phyloP scores from a whole-genome alignment of 2,113 vertebrate genomes.

The Atherinomorus stipes region DNA sequence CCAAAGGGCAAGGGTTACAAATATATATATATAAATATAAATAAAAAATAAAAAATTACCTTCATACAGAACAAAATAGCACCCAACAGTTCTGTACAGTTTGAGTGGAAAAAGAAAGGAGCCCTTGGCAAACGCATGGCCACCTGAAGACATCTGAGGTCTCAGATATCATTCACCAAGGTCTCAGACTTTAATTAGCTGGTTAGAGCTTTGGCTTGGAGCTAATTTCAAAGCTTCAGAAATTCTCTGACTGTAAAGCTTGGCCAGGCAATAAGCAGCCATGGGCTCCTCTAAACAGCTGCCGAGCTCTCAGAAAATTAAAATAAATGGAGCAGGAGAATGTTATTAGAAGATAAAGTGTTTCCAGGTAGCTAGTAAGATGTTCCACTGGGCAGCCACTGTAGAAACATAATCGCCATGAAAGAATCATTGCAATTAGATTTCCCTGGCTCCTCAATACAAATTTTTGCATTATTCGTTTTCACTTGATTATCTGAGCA shows the following conservation, averaged over 20 bases:
- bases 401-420: background rate
- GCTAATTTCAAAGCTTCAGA: background rate
- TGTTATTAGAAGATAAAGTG: background rate
- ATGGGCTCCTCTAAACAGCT: background rate
- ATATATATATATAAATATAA: no score
- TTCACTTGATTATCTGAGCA: no score
- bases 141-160: background rate
- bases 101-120: no score
- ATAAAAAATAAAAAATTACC: no score
- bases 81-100: no score
- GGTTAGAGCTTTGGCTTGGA: background rate
- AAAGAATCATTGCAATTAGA: background rate
- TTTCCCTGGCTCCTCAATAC: no score
- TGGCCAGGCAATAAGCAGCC: background rate
- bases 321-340: background rate
- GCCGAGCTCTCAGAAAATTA: background rate
- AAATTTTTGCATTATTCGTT: no score
- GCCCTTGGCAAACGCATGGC: background rate
- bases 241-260: background rate
- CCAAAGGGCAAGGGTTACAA: no score
- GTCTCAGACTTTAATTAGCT: conserved; percentile 4
- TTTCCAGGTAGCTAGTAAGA: background rate
- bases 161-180: background rate
- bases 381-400: no score
- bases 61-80: no score